A percentile compares a stretch with the other conserved stretches of the same genome.
phyloP scores from a whole-genome alignment of 2,888 invertebrate genomes.

The Drosophila mimica region DNA sequence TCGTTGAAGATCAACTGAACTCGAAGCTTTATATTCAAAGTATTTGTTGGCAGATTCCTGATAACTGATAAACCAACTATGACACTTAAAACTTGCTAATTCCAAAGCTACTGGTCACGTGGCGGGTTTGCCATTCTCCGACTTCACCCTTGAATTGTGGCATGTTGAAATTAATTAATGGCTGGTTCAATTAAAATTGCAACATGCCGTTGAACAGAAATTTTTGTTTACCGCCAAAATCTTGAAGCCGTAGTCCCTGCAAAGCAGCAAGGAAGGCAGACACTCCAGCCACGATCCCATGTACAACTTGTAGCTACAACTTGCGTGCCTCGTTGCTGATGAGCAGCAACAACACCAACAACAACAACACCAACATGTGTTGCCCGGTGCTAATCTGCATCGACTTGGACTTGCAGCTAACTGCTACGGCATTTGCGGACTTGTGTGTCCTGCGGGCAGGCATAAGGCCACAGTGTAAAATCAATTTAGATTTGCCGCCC shows the following conservation, averaged over 20 bases:
- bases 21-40: not conserved
- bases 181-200: conserved; percentile 85
- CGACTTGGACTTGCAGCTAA: conserved; percentile 34
- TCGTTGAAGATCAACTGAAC: not conserved
- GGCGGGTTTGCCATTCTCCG: conserved; percentile 7
- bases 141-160: conserved; percentile 34
- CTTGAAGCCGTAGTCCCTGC: conserved; percentile 9
- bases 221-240: conserved; percentile 54
- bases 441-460: conserved; percentile 71
- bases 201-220: conserved; percentile 83
- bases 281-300: conserved; percentile 50
- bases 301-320: conserved; percentile 79
- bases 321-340: conserved; percentile 76
- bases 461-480: conserved; percentile 71
- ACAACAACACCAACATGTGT: conserved; percentile 63
- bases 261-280: conserved; percentile 18
- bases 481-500: conserved; percentile 78
- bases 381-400: conserved; percentile 71
- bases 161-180: conserved; percentile 84
- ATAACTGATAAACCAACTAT: conserved; percentile 24
- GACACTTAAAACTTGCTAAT: not conserved
- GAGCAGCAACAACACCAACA: conserved; percentile 54
- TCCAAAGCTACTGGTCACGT: conserved; percentile 35
- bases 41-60: not conserved
- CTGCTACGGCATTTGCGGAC: conserved; percentile 39